phyloP scores from a whole-genome alignment of 2,797 vertebrate species.

The Megaceryle alcyon region DNA sequence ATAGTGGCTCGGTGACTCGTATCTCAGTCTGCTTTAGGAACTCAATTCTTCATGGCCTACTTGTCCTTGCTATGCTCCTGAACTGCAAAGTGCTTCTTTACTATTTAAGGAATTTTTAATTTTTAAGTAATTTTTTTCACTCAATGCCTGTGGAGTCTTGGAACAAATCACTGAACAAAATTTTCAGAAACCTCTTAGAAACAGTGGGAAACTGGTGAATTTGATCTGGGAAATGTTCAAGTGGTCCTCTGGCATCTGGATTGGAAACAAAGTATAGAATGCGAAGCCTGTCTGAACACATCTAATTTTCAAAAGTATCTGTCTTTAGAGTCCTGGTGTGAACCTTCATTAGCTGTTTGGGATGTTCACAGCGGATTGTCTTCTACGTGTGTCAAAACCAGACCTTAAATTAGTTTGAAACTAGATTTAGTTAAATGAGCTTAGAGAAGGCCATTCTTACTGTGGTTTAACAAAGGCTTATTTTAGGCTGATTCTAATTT shows the following conservation, averaged over 20 bases:
- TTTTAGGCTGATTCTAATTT: neutral
- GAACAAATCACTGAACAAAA: neutral
- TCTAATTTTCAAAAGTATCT: neutral
- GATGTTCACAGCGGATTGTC: neutral
- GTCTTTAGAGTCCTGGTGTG: neutral
- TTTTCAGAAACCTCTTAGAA: neutral
- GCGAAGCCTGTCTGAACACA: neutral
- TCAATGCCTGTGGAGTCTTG: neutral
- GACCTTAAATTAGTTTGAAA: constrained; percentile 16
- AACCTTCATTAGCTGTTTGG: constrained; percentile 3
- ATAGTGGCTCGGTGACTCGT: neutral
- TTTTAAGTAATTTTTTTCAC: neutral
- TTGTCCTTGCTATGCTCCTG: neutral
- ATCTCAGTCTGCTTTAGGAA: neutral
- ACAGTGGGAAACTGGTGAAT: neutral
- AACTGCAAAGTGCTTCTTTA: neutral
- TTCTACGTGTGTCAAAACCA: neutral
- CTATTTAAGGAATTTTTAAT: neutral
- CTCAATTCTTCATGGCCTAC: neutral
- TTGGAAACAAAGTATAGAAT: neutral
- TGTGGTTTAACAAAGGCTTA: neutral
- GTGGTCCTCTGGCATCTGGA: neutral
- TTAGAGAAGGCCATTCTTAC: neutral
- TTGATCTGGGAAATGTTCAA: neutral
- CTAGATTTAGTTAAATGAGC: neutral